Conservation (phyloP, 92 coral and sea anemone species). For the Actinernus sp. region DNA sequence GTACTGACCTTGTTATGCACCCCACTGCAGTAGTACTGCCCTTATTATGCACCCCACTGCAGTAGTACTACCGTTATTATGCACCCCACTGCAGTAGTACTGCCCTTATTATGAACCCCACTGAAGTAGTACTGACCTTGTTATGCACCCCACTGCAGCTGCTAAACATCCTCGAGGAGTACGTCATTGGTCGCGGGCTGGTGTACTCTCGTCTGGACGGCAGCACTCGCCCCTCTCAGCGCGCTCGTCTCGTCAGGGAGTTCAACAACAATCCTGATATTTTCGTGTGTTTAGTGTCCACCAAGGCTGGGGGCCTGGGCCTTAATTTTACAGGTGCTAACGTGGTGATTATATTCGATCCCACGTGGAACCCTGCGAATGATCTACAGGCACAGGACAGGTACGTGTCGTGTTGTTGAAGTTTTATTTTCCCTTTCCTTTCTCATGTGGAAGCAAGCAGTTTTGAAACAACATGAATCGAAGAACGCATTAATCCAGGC, state of each 20-base stretch:
- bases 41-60: no score
- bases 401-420: constrained; percentile 15
- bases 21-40: no score
- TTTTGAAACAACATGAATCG: no score
- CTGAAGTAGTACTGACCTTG: no score
- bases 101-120: no score
- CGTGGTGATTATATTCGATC: constrained; percentile 96
- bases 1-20: no score
- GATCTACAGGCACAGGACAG: constrained; percentile 98
- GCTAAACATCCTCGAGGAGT: constrained; percentile 88
- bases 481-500: no score
- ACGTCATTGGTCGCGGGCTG: constrained; percentile 83
- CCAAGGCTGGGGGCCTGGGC: constrained; percentile 95
- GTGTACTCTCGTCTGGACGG: constrained; percentile 93
- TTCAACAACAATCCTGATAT: constrained; percentile 85
- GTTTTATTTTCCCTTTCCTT: no score
- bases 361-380: constrained; percentile 96
- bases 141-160: constrained; percentile 40
- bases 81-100: no score
- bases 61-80: no score
- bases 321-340: constrained; percentile 96
- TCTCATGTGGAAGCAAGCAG: no score
- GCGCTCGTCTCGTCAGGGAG: constrained; percentile 86
- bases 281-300: constrained; percentile 84
- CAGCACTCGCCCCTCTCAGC: constrained; percentile 75